A percentile compares a stretch with the other conserved stretches of the same genome.
Conservation (phyloP, 2,888 invertebrate species). For the Cosmia pyralina region DNA sequence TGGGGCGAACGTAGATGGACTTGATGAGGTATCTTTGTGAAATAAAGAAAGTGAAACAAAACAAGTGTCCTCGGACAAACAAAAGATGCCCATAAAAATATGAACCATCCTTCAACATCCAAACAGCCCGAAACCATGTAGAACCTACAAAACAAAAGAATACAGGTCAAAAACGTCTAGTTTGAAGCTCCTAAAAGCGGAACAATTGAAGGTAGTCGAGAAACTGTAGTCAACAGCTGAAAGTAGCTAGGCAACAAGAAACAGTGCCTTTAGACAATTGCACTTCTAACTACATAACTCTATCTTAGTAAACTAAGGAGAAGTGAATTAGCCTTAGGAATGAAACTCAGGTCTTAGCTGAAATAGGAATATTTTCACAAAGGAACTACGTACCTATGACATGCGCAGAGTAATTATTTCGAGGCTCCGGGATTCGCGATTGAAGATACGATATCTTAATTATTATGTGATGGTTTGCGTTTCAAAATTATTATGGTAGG, state of each 20-base stretch:
- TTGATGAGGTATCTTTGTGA: no score
- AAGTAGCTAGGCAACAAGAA: conserved; percentile 49
- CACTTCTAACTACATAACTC: conserved; percentile 56
- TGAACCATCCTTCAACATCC: conserved; percentile 16
- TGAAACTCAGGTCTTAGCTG: conserved; percentile 46
- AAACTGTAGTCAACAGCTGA: conserved; percentile 34
- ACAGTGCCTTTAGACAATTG: conserved; percentile 42
- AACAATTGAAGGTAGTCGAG: conserved; percentile 51
- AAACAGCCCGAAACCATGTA: conserved; percentile 48
- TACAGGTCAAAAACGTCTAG: conserved; percentile 46
- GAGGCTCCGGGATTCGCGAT: conserved; percentile 41
- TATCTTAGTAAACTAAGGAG: conserved; percentile 39
- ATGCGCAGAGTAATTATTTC: conserved; percentile 60
- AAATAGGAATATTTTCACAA: conserved; percentile 64
- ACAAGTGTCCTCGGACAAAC: conserved; percentile 7
- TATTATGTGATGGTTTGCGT: conserved; percentile 31
- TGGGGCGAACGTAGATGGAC: no score
- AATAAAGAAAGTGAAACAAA: neutral
- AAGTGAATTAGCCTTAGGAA: conserved; percentile 58
- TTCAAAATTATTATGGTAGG: conserved; percentile 39
- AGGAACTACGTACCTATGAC: conserved; percentile 54
- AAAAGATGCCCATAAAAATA: conserved; percentile 7
- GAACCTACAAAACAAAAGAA: conserved; percentile 38
- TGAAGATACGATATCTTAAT: conserved; percentile 41
- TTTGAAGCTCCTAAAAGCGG: conserved; percentile 43